phyloP scores from a whole-genome alignment of 2,797 vertebrate genomes.

The Enteromius fasciolatus region DNA sequence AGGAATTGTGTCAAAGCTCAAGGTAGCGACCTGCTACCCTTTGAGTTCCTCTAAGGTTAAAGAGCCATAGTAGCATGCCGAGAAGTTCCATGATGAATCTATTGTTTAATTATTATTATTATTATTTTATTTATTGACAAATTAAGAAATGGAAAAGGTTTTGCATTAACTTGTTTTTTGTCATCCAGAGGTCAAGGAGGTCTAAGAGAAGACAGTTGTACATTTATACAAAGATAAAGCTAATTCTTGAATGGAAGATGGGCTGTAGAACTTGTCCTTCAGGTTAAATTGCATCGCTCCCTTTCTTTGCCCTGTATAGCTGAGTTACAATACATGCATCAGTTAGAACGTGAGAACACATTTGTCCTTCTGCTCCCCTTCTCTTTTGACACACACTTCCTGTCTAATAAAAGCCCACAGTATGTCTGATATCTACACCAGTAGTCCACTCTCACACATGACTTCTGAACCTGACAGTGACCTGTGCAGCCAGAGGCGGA shows the following conservation, averaged over 20 bases:
- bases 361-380: constrained; percentile 9
- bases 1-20: constrained; percentile 6
- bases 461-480: constrained; percentile 57
- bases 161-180: constrained; percentile 49
- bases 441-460: constrained; percentile 45
- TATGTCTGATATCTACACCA: constrained; percentile 62
- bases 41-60: not conserved
- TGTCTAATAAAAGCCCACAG: constrained; percentile 58
- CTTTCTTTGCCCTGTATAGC: constrained; percentile 34
- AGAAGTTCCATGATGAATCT: not conserved
- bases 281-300: constrained; percentile 48
- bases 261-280: constrained; percentile 42
- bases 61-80: not conserved
- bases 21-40: not conserved
- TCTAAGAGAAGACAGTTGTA: constrained; percentile 17
- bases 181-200: constrained; percentile 51
- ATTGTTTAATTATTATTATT: not conserved
- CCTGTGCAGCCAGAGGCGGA: constrained; percentile 42
- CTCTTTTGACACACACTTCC: constrained; percentile 46
- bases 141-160: constrained; percentile 4
- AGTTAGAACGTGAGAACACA: constrained; percentile 31
- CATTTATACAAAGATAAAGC: constrained; percentile 43
- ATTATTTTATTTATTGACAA: not conserved
- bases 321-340: constrained; percentile 31
- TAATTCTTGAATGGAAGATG: constrained; percentile 37